Base-by-base conservation (phyloP, 2,797 vertebrate genomes). In the Myotis planiceps region DNA sequence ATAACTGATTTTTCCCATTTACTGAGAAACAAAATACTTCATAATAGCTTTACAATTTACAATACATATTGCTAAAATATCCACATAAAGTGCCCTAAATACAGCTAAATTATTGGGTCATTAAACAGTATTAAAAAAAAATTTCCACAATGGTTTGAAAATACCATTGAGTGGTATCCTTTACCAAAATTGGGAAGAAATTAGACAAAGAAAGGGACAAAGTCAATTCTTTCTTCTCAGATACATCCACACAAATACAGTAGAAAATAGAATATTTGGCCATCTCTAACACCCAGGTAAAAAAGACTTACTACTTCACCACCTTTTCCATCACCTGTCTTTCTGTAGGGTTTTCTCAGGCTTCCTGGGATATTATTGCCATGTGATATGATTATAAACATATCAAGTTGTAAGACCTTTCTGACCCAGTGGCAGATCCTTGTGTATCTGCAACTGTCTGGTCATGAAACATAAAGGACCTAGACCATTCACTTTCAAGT, bases 11-110 rank as follows among this genome's bases (percentile, higher is more conserved):
- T 58, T 84, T 58, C 15, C 10, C 21, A 29, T 29, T 47, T 85
- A 12, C 15, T 90, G 6, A 13, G 75, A 96, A 93, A 90, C 65
- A 90, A 68, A 92, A 82, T 68, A 53, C 23, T 47, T 90, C 14
- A 88, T 71, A 96, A 74, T 90, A 75, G 18, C n/a, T 79, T 87
- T 81, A 25, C 12, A 78, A 34, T 10, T 89, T 84, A 65, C 0
- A 83, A 74, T 71, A 13, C 1, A 55, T 86, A 72, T 84, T 91
- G 29, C 5, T 86, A 78, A 88, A 83, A 80, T 75, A 76, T 60
- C 27, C 27, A 82, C 7, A 6, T 74, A 71, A 88, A 81, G 69
- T 29, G 78, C 10, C 45, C 75, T 75, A 90, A 58, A 66, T 47
- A 42, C 3, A 71, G 18, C 10, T 66, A 83, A 18, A 53, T 68